phyloP scores from a whole-genome alignment of 2,113 vertebrate genomes.

The Fulmarus glacialis region DNA sequence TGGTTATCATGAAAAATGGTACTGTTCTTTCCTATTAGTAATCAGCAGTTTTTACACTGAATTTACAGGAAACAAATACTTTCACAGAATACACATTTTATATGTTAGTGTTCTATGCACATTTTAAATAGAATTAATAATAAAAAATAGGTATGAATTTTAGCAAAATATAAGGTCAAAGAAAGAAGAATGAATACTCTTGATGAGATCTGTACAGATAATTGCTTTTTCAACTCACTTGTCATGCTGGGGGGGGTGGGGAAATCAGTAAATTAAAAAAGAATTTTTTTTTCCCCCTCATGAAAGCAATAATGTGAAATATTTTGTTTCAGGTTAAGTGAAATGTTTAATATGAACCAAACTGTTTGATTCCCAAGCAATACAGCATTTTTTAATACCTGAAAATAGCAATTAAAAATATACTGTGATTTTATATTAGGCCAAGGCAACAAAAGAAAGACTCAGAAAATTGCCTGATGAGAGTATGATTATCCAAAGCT shows the following conservation, averaged over 20 bases:
- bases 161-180: neutral
- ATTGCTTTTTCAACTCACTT: neutral
- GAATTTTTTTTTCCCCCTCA: rapidly evolving
- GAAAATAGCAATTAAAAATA: neutral
- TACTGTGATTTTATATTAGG: neutral
- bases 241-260: neutral
- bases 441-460: neutral
- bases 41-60: neutral
- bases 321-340: neutral
- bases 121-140: neutral
- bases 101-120: neutral
- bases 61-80: neutral
- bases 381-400: neutral
- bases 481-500: neutral
- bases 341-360: neutral
- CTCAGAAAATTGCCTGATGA: neutral
- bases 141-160: neutral
- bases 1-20: neutral
- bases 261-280: neutral
- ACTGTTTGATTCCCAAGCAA: neutral
- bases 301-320: neutral
- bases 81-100: neutral
- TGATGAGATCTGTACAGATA: neutral
- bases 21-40: neutral
- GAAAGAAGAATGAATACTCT: neutral